Percentiles rank a stretch among this genome's conserved stretches.
phyloP scores from a whole-genome alignment of 2,113 vertebrate species.

The Prunella fulvescens region DNA sequence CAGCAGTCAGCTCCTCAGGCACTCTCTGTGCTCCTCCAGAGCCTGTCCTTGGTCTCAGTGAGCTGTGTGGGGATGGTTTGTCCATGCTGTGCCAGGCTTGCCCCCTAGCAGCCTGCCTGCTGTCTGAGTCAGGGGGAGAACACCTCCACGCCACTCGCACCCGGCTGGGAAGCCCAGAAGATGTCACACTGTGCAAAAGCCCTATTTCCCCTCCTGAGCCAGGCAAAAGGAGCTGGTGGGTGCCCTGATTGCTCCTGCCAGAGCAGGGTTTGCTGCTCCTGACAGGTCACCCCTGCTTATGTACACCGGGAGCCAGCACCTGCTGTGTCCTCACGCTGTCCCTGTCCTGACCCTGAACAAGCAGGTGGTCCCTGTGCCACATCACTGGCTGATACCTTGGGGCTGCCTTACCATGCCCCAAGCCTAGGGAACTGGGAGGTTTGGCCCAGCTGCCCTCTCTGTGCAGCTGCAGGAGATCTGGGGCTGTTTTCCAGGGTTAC shows the following conservation, averaged over 20 bases:
- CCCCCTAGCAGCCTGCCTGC: not conserved
- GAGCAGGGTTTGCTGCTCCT: not conserved
- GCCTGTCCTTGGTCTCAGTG: not conserved
- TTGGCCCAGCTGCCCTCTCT: not conserved
- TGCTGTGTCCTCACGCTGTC: not conserved
- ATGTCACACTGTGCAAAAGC: not conserved
- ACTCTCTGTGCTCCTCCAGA: not conserved
- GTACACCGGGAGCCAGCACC: not conserved
- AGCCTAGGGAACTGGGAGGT: not conserved
- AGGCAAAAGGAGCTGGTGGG: not conserved
- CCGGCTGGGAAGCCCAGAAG: not conserved
- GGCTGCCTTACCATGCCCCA: not conserved
- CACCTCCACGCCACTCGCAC: not conserved
- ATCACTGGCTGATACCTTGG: accelerated
- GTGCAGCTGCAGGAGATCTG: not conserved
- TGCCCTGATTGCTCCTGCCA: not conserved
- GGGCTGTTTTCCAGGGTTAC: not conserved
- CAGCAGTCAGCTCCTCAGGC: accelerated
- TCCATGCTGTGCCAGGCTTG: not conserved
- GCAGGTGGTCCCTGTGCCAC: accelerated
- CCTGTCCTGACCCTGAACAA: not conserved
- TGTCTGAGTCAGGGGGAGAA: not conserved
- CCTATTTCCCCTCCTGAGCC: not conserved
- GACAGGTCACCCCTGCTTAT: not conserved
- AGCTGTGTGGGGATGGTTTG: not conserved